A percentile compares a stretch with the other conserved stretches of the same genome.
phyloP scores from a whole-genome alignment of 2,797 vertebrate species.

The Eospalax fontanierii region DNA sequence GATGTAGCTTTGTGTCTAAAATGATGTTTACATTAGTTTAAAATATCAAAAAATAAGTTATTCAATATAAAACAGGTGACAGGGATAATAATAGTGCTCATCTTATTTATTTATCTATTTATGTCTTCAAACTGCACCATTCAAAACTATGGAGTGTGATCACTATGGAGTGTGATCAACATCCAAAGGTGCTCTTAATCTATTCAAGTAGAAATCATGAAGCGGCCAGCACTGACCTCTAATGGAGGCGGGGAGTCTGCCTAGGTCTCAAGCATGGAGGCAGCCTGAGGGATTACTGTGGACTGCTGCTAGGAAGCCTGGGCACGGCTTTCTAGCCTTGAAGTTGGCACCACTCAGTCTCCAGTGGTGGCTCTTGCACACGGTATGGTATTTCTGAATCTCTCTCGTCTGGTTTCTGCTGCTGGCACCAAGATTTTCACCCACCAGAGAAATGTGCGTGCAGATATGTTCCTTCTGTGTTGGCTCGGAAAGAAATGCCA shows the following conservation, averaged over 20 bases:
- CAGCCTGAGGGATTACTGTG: background rate
- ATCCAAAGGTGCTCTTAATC: background rate
- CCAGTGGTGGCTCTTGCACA: background rate
- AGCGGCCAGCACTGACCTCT: too few relatives aligned
- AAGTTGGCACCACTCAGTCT: background rate
- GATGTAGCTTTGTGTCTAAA: conserved; percentile 30
- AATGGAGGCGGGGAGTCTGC: too few relatives aligned
- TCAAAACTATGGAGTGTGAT: background rate
- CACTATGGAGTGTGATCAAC: background rate
- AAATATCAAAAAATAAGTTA: conserved; percentile 47
- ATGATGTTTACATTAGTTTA: conserved; percentile 63
- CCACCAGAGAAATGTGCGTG: background rate
- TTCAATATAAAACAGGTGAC: conserved; percentile 3
- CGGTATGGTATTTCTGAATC: background rate
- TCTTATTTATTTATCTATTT: background rate
- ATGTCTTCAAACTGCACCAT: background rate
- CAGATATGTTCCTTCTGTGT: too few relatives aligned
- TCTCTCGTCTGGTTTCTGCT: background rate
- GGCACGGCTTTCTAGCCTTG: background rate
- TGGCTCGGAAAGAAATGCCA: background rate
- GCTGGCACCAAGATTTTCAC: background rate
- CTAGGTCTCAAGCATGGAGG: too few relatives aligned
- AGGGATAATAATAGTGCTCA: background rate
- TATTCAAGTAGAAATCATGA: background rate
- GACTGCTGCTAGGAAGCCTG: background rate